A percentile compares a stretch with the other conserved stretches of the same genome.
phyloP scores from a whole-genome alignment of 1,140 invertebrate species.

The Drosophila cardini region DNA sequence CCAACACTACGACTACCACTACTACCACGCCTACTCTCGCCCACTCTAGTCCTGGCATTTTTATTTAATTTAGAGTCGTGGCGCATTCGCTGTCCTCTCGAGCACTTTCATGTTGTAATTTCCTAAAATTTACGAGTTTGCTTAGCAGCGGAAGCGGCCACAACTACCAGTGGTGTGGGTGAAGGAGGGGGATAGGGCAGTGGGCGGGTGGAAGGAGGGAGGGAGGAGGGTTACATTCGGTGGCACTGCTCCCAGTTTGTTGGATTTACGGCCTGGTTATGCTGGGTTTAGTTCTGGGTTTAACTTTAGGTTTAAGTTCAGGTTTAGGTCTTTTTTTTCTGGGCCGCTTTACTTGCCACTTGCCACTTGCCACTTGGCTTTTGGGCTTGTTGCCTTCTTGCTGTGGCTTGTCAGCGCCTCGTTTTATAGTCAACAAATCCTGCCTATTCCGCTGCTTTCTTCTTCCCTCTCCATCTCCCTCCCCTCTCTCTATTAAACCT shows the following conservation, averaged over 20 bases:
- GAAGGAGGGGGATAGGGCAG: not conserved
- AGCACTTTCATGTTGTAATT: constrained; percentile 79
- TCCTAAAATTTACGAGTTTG: constrained; percentile 78
- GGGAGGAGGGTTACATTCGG: not conserved
- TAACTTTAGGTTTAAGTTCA: constrained; percentile 14
- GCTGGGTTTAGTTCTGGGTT: constrained; percentile 43
- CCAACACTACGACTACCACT: not conserved
- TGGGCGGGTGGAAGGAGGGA: not conserved
- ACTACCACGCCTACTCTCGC: not conserved
- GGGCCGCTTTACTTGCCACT: constrained; percentile 1
- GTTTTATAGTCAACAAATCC: constrained; percentile 69
- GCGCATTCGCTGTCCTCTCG: constrained; percentile 43
- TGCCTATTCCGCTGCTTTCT: too few relatives aligned
- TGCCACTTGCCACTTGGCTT: not conserved
- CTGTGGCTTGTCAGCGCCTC: constrained; percentile 68
- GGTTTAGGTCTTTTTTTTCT: constrained; percentile 7
- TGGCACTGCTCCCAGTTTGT: constrained; percentile 31
- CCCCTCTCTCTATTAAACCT: not conserved
- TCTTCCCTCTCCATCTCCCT: too few relatives aligned
- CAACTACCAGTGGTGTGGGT: constrained; percentile 6
- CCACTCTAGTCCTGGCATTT: constrained; percentile 31
- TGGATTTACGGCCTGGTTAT: constrained; percentile 71
- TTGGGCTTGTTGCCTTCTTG: constrained; percentile 27
- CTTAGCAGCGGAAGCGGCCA: constrained; percentile 33
- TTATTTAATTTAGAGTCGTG: constrained; percentile 77